Percentiles rank a stretch among this genome's conserved stretches.
Conservation (phyloP, 2,797 vertebrate genomes). For the Artibeus lituratus region DNA sequence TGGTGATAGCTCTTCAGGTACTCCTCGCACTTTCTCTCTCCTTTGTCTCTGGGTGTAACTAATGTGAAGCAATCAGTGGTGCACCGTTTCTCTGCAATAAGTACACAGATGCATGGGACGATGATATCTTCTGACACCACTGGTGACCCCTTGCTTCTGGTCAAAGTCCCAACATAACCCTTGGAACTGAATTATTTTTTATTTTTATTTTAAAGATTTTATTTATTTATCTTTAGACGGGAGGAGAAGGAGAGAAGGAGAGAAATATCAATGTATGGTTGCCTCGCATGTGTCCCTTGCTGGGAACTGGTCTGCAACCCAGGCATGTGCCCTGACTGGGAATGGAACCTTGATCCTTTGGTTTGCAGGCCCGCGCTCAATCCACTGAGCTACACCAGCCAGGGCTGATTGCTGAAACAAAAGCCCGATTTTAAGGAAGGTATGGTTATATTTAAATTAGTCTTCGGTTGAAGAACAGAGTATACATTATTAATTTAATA, state of each 20-base stretch:
- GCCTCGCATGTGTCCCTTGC: too few species aligned
- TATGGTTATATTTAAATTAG: background rate
- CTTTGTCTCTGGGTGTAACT: background rate
- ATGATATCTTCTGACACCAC: background rate
- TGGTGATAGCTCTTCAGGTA: background rate
- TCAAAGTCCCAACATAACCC: background rate
- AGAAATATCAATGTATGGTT: too few species aligned
- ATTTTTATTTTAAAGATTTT: too few species aligned
- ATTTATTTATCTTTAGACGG: too few species aligned
- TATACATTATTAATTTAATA: background rate
- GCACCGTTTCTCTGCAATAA: background rate
- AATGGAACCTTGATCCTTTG: too few species aligned
- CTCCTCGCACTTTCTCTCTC: background rate
- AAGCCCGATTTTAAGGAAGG: background rate
- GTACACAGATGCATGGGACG: background rate
- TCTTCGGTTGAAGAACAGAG: constrained; percentile 4
- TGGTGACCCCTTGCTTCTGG: background rate
- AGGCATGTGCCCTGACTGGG: too few species aligned
- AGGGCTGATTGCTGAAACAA: background rate
- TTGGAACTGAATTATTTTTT: background rate
- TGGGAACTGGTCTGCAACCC: too few species aligned
- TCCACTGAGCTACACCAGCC: too few species aligned
- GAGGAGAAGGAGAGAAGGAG: too few species aligned
- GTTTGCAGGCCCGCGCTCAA: too few species aligned
- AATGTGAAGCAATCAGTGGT: background rate